Evolutionary conservation across 2,113 vertebrate species (phyloP).

Genomic region (Vulpes vulpes): DNA sequence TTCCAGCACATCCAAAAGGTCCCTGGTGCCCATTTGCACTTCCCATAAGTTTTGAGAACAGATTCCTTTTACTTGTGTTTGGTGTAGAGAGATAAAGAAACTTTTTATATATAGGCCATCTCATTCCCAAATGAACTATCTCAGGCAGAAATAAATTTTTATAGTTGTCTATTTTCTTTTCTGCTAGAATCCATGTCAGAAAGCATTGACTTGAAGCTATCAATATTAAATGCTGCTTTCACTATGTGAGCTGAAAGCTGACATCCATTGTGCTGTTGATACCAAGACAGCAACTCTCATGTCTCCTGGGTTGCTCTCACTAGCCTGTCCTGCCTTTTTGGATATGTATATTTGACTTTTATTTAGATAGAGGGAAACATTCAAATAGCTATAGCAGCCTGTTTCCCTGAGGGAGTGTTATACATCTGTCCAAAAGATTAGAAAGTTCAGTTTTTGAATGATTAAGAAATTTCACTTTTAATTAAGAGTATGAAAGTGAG

Average conservation of each 20-base stretch:
- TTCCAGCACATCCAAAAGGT: not conserved
- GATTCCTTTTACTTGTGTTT: not conserved
- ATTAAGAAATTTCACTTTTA: slow-evolving; percentile 61
- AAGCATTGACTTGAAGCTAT: slow-evolving; percentile 58
- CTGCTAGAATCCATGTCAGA: slow-evolving; percentile 42
- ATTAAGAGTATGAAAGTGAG: slow-evolving; percentile 25
- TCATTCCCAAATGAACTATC: slow-evolving; percentile 35
- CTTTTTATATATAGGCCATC: not conserved
- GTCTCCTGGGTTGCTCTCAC: not conserved
- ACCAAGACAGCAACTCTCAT: not conserved
- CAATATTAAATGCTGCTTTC: not conserved
- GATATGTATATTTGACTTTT: not conserved
- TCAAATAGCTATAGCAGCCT: not conserved
- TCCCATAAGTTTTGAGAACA: not conserved
- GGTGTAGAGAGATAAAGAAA: not conserved
- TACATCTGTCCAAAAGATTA: slow-evolving; percentile 55
- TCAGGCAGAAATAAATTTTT: slow-evolving; percentile 48
- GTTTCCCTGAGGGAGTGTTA: slow-evolving; percentile 7
- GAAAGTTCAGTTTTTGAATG: slow-evolving; percentile 55
- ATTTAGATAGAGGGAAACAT: slow-evolving; percentile 24
- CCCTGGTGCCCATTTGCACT: not conserved
- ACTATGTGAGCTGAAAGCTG: slow-evolving; percentile 21
- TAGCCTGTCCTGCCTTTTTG: not conserved
- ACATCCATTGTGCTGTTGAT: not conserved
- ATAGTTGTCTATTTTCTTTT: slow-evolving; percentile 7